Evolutionary conservation across 2,888 invertebrate genomes (phyloP).

Genomic region (Pristionchus entomophagus): DNA sequence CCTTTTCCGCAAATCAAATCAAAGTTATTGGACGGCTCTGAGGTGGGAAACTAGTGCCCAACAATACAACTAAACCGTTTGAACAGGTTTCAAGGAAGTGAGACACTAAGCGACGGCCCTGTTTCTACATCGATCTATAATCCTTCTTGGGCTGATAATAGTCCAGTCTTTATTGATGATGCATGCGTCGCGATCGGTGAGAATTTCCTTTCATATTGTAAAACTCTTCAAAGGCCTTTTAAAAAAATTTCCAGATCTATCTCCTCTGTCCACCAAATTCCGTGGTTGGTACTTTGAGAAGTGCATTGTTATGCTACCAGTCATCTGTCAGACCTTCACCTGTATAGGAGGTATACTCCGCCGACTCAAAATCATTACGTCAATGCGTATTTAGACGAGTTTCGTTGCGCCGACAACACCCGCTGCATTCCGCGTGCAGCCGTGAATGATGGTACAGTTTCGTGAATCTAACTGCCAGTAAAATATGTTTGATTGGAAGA

Average conservation of each 20-base stretch:
- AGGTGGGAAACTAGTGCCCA: background rate
- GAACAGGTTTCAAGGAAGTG: too few relatives aligned
- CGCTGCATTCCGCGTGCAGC: background rate
- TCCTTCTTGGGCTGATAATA: constrained; percentile 24
- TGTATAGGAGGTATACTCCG: background rate
- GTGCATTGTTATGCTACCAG: background rate
- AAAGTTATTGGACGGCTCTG: background rate
- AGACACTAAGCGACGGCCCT: background rate
- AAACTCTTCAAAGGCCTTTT: too few relatives aligned
- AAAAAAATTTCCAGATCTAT: background rate
- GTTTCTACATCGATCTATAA: constrained; percentile 15
- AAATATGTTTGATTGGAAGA: too few relatives aligned
- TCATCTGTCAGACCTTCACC: constrained; percentile 28
- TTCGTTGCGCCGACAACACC: constrained; percentile 28
- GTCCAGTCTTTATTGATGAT: background rate
- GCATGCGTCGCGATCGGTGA: background rate
- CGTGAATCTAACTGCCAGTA: too few relatives aligned
- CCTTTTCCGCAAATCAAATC: background rate
- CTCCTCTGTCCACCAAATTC: background rate
- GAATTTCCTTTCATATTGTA: too few relatives aligned
- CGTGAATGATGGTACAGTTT: background rate
- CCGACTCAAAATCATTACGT: too few relatives aligned
- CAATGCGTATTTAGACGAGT: background rate
- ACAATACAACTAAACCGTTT: too few relatives aligned
- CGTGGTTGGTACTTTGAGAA: background rate